Conservation (phyloP, 64 coral and sea anemone species). For the Montipora efflorescens region DNA sequence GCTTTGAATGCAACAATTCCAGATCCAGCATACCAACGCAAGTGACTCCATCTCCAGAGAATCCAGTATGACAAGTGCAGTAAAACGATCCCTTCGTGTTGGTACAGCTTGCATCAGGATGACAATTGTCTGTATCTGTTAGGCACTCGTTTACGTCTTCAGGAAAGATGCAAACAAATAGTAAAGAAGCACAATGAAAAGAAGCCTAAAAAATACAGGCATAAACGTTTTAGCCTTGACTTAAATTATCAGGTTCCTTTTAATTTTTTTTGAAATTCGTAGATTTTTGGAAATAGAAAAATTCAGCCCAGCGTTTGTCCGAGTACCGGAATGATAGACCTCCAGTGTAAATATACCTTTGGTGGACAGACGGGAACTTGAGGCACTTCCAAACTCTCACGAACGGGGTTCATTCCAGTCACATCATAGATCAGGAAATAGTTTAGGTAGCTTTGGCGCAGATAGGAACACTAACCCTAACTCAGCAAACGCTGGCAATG, state of each 20-base stretch:
- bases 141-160: slow-evolving; percentile 74
- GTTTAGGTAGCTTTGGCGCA: not conserved
- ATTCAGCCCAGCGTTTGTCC: no score
- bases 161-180: not conserved
- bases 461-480: not conserved
- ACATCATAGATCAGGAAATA: not conserved
- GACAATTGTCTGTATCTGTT: slow-evolving; percentile 57
- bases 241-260: no score
- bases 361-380: no score
- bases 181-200: not conserved
- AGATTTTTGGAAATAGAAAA: no score
- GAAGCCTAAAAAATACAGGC: not conserved
- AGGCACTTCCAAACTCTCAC: no score
- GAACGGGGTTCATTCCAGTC: no score
- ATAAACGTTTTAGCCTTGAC: no score
- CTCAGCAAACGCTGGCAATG: not conserved
- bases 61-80: slow-evolving; percentile 54
- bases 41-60: slow-evolving; percentile 73
- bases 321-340: no score
- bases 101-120: slow-evolving; percentile 50
- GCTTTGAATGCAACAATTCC: not conserved
- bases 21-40: slow-evolving; percentile 66
- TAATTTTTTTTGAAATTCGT: no score
- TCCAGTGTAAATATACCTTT: no score
- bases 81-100: slow-evolving; percentile 71